Evolutionary conservation across 64 coral and sea anemone genomes (phyloP), one percentile per base, ranked within the genome.

Genomic region (Pocillopora verrucosa): DNA sequence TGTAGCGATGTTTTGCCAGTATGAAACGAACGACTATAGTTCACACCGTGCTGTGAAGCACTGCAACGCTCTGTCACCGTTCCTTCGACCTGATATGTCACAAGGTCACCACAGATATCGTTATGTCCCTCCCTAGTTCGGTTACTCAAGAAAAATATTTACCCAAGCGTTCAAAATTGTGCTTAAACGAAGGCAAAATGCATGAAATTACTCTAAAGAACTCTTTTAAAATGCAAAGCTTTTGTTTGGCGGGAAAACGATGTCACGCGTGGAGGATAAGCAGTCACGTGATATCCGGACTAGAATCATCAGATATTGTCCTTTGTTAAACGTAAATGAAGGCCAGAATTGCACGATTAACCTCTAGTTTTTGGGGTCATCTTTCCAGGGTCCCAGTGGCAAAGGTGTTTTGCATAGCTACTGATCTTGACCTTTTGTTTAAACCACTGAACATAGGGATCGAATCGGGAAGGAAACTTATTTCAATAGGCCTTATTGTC

Each of bases 171-270:
- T 69, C 24, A 19, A 69, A 22, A 19, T 16, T 34, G 19, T 16
- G 25, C 17, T 38, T 10, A 34, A 41, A 10, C 17, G 26, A 51
- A 61, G 5, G 79, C 13, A 81, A 30, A 81, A 16, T n/a, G 80
- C 62, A 34, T 83, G 61, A 68, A 83, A 81, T 36, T 25, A 19
- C 12, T 34, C 61, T 81, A n/a, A 62, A 80, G 34, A n/a, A n/a
- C 38, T 57, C 36, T 6, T 1, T 24, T 5, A 22, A 78, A 24
- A 25, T 11, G 30, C 51, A 25, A 58, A 26, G 57, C n/a, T n/a
- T 4, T 4, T 63, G 15, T 83, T 83, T 45, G 61, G 80, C 80
- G 80, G 80, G 80, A 83, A 83, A 81, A 30, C 2, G 30, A 22
- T 30, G 56, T 13, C 13, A 16, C 37, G 36, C 75, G 30, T 37